Evolutionary conservation across 2,888 invertebrate genomes (phyloP).

Genomic region (Lasioglossum figueresi): DNA sequence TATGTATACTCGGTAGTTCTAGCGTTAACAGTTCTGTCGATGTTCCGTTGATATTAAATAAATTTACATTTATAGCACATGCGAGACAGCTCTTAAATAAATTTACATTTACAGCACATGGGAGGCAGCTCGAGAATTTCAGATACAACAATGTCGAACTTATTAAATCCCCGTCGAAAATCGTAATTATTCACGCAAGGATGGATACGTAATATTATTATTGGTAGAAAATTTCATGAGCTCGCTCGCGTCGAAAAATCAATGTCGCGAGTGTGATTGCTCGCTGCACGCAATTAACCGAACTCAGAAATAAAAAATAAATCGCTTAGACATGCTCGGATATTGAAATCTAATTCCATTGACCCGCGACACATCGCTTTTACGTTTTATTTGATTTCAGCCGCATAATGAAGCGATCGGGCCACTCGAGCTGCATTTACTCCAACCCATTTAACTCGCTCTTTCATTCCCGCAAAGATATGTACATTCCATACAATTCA

Average conservation of each 20-base stretch:
- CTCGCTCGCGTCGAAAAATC: not conserved
- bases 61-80: not conserved
- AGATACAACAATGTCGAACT: not conserved
- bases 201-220: constrained; percentile 1
- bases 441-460: not conserved
- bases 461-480: not conserved
- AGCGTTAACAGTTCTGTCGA: not conserved
- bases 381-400: constrained; percentile 10
- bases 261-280: not conserved
- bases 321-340: constrained; percentile 35
- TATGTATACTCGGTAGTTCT: not conserved
- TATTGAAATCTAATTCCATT: constrained; percentile 35
- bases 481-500: no score
- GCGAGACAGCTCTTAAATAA: not conserved
- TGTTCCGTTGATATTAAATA: not conserved
- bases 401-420: constrained; percentile 18
- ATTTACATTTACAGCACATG: not conserved
- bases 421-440: constrained; percentile 16
- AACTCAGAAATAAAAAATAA: not conserved
- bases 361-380: constrained; percentile 18
- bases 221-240: not conserved
- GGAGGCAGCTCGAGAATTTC: not conserved
- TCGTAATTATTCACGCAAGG: not conserved
- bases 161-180: not conserved
- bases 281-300: not conserved